Percentiles rank a stretch among this genome's conserved stretches.
These are phyloP conservation scores for Spodoptera picta DNA, from an alignment of 2,888 invertebrate genomes.

Conservation along the genomic window DNA sequence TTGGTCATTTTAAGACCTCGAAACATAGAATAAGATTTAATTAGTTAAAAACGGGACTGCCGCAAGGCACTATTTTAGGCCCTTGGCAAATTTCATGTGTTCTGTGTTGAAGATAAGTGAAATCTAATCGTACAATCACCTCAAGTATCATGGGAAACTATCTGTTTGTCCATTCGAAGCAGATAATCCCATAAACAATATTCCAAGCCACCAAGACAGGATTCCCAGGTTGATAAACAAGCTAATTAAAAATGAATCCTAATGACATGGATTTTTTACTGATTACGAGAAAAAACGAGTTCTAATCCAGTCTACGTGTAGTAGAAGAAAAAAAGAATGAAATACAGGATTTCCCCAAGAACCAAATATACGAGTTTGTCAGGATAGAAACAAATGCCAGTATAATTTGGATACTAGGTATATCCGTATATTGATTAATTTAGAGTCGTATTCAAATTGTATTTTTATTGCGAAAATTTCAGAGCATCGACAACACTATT, in stretches of 20 bases:
- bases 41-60: not conserved
- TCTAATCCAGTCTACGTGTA: not conserved
- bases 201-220: not conserved
- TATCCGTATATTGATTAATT: too few species aligned
- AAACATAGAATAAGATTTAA: not conserved
- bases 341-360: constrained; percentile 32
- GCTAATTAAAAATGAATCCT: not conserved
- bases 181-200: not conserved
- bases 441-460: too few species aligned
- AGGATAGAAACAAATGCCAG: constrained; percentile 3
- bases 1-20: not conserved
- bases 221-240: not conserved
- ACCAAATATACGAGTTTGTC: constrained; percentile 37
- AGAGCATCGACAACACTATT: too few species aligned
- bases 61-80: constrained; percentile 24
- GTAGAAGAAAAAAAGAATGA: constrained; percentile 1
- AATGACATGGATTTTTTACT: not conserved
- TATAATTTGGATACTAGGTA: too few species aligned
- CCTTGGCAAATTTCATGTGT: not conserved
- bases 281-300: not conserved
- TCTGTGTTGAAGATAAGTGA: not conserved
- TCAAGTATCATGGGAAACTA: not conserved
- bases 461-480: too few species aligned
- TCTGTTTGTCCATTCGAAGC: not conserved
- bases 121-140: not conserved